Base-by-base conservation (phyloP, 1,140 invertebrate species). In the Caerostris extrusa region DNA sequence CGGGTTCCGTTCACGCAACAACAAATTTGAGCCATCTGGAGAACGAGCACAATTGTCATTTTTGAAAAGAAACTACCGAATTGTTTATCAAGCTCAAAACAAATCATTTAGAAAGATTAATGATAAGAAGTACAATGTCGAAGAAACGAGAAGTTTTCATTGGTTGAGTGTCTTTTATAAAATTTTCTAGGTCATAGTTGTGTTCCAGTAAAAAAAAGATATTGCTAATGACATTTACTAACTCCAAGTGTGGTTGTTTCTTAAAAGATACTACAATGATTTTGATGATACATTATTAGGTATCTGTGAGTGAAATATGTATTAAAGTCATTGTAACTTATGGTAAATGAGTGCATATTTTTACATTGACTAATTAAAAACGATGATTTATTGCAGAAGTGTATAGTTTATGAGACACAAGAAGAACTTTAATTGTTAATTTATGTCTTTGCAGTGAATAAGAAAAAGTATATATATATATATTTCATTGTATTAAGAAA, bases 71-170 rank as follows among this genome's bases (percentile, higher is more conserved):
- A 83, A 83, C 53, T 19, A 34, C 19, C 55, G 56, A 83, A 83
- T 57, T 56, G 53, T 83, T 57, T 57, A 57, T 57, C 53, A 83
- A 83, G n/a, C 56, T 83, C 55, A 83, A 83, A 83, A 83, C 82
- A 83, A 83, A 56, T 58, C 82, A 58, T 83, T 83, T 83, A 19
- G 82, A 83, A 83, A 83, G 82, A 83, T 83, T 83, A 83, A 83
- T 83, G 82, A 83, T n/a, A 83, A 58, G 56, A 83, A 57, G 6
- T 56, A 83, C 82, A 58, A 83, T 83, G 82, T 83, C 56, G 53
- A 83, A 83, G 82, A 83, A 58, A n/a, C 14, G 17, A 58, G 55
- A n/a, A 83, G 56, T n/a, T 83, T 34, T 58, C 55, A 83, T 58
- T 34, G 82, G 82, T n/a, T 58, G 8, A 17, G 5, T 56, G 3